Base-by-base conservation (phyloP, 2,888 invertebrate species). In the Chrysodeixis includens region DNA sequence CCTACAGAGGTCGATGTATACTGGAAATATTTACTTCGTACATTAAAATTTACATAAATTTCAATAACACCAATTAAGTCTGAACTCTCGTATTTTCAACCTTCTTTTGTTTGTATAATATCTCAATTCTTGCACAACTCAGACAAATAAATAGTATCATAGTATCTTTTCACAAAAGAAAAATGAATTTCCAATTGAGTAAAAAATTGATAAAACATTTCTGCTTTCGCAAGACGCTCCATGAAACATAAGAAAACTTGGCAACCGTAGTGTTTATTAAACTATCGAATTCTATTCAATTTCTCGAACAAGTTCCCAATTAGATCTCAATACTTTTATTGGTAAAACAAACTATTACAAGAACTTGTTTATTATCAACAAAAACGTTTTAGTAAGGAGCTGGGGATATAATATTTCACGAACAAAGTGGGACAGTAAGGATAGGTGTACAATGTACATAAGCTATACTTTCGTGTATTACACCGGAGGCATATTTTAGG, bases 401-500 rank as follows among this genome's bases (percentile, higher is more conserved):
- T 26, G 2, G 2, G 26, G 18, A 44, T 14, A 30, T 20, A 12
- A 46, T 63, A 69, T 22, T 69, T 66, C 30, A 32, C 16, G 61
- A 59, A 57, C 49, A 72, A 78, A 76, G 67, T 80, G 60, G 74
- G 67, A 74, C 77, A 69, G 58, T 59, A 75, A 78, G 69, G 75
- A 77, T 74, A 67, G 69, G 56, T 74, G 26, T 26, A 26, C 26
- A 26, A 26, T 26, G 62, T 66, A 69, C 63, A 70, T 78, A 76
- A 73, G 70, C 55, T 76, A 71, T 76, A 60, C 46, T 49, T 20
- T 20, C 62, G 59, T 53, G 65, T 69, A 76, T 75, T 71, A 74
- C 63, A 73, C 58, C 69, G 63, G 70, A 63, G 69, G 66, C 67
- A 71, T 78, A 73, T 81, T 77, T 82, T 72, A 74, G 71, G 70